phyloP scores from a whole-genome alignment of 2,888 invertebrate genomes.

The Drosophila meridionalis region DNA sequence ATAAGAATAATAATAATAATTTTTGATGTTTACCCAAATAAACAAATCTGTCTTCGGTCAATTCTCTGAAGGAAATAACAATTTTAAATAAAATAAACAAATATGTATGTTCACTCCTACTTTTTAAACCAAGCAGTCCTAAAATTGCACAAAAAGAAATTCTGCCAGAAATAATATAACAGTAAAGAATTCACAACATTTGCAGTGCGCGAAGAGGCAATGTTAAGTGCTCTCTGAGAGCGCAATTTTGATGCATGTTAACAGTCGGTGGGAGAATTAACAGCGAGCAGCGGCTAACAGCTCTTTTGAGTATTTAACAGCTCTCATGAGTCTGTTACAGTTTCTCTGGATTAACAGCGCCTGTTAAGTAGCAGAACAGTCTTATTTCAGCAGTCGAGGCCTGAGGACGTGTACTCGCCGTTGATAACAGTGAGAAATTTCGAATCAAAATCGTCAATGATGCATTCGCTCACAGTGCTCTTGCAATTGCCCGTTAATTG shows the following conservation, averaged over 20 bases:
- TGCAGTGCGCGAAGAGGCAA: conserved; percentile 11
- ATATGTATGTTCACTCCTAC: neutral
- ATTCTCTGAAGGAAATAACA: conserved; percentile 1
- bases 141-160: neutral
- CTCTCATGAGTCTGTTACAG: conserved; percentile 38
- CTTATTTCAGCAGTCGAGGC: conserved; percentile 36
- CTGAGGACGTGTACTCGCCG: conserved; percentile 27
- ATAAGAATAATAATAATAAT: conserved; percentile 1
- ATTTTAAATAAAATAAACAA: conserved; percentile 9
- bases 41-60: neutral
- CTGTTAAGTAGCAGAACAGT: conserved; percentile 44
- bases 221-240: conserved; percentile 20
- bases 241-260: conserved; percentile 17
- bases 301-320: conserved; percentile 43
- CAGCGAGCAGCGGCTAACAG: conserved; percentile 22
- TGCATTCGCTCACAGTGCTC: conserved; percentile 20
- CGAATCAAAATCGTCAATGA: conserved; percentile 28
- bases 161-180: conserved; percentile 3
- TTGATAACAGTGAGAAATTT: conserved; percentile 21
- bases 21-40: neutral
- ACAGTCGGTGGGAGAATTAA: conserved; percentile 16
- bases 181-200: conserved; percentile 1
- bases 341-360: conserved; percentile 23
- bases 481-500: conserved; percentile 27
- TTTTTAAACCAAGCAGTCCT: neutral